These are phyloP conservation scores for Limnodromus scolopaceus DNA, from an alignment of 2,797 vertebrate genomes.

Conservation along the genomic window DNA sequence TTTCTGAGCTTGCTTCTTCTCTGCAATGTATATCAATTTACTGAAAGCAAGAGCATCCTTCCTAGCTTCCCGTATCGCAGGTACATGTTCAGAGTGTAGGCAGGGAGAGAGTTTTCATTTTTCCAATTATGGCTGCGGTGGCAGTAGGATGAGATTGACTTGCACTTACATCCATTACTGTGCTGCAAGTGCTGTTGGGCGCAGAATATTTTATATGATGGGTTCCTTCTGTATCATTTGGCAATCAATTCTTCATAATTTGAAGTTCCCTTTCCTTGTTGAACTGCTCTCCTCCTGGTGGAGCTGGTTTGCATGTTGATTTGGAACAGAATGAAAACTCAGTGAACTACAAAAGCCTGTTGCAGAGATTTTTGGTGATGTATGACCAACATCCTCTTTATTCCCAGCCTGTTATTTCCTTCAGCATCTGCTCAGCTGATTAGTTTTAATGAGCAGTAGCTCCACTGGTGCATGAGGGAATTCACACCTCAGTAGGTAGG, in stretches of 20 bases:
- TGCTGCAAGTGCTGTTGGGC: not conserved
- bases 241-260: conserved; percentile 23
- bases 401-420: conserved; percentile 38
- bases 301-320: not conserved
- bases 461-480: conserved; percentile 34
- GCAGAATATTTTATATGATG: not conserved
- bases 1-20: conserved; percentile 35
- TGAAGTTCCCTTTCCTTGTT: not conserved
- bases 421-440: conserved; percentile 71
- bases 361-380: conserved; percentile 12
- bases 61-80: not conserved
- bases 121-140: not conserved
- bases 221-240: not conserved
- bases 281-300: not conserved
- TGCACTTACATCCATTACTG: conserved; percentile 7
- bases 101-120: not conserved
- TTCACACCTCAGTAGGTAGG: conserved; percentile 39
- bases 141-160: not conserved
- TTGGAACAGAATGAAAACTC: conserved; percentile 21
- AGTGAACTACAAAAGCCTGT: conserved; percentile 21
- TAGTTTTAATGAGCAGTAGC: conserved; percentile 68
- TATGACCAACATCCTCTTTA: conserved; percentile 3
- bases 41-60: not conserved
- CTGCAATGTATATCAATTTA: conserved; percentile 2
- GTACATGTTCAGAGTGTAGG: not conserved